Conservation (phyloP, 2,888 invertebrate genomes). For the Rhagophthalmus giganteus region DNA sequence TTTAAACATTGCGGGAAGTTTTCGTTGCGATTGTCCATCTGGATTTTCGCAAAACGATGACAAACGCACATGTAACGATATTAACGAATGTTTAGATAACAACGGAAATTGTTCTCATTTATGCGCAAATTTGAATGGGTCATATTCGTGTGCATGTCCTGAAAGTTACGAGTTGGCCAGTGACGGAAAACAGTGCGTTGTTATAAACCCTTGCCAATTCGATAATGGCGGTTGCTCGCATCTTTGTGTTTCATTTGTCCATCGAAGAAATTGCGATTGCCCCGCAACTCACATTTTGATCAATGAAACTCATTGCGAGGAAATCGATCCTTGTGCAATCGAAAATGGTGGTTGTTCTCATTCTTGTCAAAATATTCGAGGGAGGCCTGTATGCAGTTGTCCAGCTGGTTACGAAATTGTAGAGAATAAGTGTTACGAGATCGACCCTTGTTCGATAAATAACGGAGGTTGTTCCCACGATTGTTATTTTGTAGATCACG, state of each 20-base stretch:
- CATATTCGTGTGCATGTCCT: conserved; percentile 55
- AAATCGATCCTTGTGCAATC: conserved; percentile 49
- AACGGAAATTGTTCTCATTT: conserved; percentile 56
- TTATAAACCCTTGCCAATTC: conserved; percentile 27
- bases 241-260: conserved; percentile 47
- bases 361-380: conserved; percentile 41
- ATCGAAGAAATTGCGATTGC: conserved; percentile 24
- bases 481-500: conserved; percentile 47
- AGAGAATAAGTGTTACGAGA: conserved; percentile 43
- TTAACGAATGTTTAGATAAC: conserved; percentile 54
- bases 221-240: conserved; percentile 54
- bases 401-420: conserved; percentile 45
- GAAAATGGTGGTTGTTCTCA: conserved; percentile 61
- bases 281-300: conserved; percentile 8
- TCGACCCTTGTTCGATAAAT: conserved; percentile 56
- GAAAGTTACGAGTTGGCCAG: conserved; percentile 42
- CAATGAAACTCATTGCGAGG: conserved; percentile 37
- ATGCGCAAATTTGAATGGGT: conserved; percentile 57
- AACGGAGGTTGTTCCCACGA: conserved; percentile 54
- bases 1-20: conserved; percentile 42
- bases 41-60: conserved; percentile 49
- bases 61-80: conserved; percentile 46
- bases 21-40: conserved; percentile 44
- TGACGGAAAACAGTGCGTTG: conserved; percentile 26
- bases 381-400: conserved; percentile 34